These are phyloP conservation scores for Antheraea pernyi DNA, from an alignment of 1,140 invertebrate species.

Conservation along the genomic window DNA sequence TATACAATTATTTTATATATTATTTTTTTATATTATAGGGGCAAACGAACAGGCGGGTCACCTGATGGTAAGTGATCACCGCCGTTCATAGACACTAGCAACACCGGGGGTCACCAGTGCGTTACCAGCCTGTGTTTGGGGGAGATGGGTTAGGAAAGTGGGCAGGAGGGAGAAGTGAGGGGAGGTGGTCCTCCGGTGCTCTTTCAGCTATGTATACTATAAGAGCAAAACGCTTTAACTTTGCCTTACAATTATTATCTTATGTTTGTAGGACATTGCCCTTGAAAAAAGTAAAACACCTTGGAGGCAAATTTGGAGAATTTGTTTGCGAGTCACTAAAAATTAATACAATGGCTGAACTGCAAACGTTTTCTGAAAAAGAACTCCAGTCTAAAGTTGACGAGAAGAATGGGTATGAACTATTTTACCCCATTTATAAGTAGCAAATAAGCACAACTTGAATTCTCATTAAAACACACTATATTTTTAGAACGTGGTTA, in stretches of 20 bases:
- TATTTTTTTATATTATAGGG: too few relatives aligned
- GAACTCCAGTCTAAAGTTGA: conserved; percentile 88
- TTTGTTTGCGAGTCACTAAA: conserved; percentile 85
- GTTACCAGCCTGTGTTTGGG: too few relatives aligned
- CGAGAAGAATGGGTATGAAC: conserved; percentile 88
- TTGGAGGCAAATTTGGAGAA: conserved; percentile 95
- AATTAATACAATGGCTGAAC: conserved; percentile 89
- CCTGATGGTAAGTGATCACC: too few relatives aligned
- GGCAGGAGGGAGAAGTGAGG: too few relatives aligned
- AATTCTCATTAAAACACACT: background rate
- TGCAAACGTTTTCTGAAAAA: conserved; percentile 84
- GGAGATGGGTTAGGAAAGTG: too few relatives aligned
- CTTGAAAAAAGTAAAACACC: conserved; percentile 88
- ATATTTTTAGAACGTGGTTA: conserved; percentile 86
- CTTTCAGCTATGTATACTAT: too few relatives aligned
- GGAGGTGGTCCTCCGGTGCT: too few relatives aligned
- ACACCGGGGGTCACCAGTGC: too few relatives aligned
- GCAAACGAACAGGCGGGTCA: too few relatives aligned
- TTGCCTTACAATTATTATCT: too few relatives aligned
- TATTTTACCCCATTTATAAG: background rate
- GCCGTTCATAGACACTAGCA: too few relatives aligned
- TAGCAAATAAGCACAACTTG: background rate
- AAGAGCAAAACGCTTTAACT: too few relatives aligned
- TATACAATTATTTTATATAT: background rate
- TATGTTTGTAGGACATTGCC: conserved; percentile 80